Base-by-base conservation (phyloP, 2,888 invertebrate genomes). In the Drosophila infuscata region DNA sequence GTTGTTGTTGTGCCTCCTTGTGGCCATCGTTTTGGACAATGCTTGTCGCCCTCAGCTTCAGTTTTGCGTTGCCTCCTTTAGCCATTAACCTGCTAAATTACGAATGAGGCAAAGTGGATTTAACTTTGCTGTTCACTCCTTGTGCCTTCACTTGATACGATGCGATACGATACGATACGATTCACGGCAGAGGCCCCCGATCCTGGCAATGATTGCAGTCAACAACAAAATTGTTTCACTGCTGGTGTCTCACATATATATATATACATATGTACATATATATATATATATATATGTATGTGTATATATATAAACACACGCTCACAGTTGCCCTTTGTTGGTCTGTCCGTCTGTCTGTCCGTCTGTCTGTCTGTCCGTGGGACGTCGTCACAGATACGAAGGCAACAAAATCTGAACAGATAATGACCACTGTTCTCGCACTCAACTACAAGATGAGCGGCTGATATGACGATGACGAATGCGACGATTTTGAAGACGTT, bases 361-460 rank as follows among this genome's bases (percentile, higher is more conserved):
- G 20, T 25, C 46, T 8, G 56, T 54, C 33, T 49, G 66, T 70
- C 57, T 41, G 57, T 49, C 56, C 38, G 54, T 48, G 57, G 35
- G 64, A 60, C 70, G 68, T 76, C 81, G 70, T 80, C 81, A 76
- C 75, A 81, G 74, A 82, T 73, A 77, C 82, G 70, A 66, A 70
- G 74, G 79, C 81, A 81, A 83, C 76, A 80, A 82, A 83, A 83
- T 83, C 88, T 84, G 85, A 85, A 81, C 88, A 87, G 84, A 87
- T 82, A 83, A 86, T 88, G 89, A 87, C 89, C 87, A 83, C 78
- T 89, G 87, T 84, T 83, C 84, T 87, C 84, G 89, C 88, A 86
- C 89, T 86, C 81, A 75, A 82, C 76, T 87, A 83, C 87, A 83
- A 82, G 88, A 84, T 87, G 83, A 87, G 83, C 84, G 87, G 81